phyloP scores from a whole-genome alignment of 2,797 vertebrate species.

The Chiloscyllium punctatum region DNA sequence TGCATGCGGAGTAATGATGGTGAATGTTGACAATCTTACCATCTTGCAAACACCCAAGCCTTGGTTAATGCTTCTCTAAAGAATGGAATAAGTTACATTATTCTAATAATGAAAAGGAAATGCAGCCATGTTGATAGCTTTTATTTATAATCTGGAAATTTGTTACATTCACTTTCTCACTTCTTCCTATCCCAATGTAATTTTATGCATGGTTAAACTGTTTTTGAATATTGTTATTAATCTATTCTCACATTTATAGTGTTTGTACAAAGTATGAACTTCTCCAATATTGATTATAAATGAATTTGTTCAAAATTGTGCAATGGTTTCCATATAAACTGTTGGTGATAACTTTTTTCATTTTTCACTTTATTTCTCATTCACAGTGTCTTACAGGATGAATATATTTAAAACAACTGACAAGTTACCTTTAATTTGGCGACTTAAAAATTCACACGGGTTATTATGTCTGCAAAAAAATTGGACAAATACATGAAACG shows the following conservation, averaged over 20 bases:
- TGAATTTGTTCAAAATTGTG: neutral
- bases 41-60: neutral
- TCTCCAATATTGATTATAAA: neutral
- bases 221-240: neutral
- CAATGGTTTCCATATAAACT: neutral
- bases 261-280: neutral
- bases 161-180: neutral
- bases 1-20: neutral
- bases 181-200: neutral
- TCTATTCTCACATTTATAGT: neutral
- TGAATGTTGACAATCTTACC: neutral
- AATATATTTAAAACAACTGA: neutral
- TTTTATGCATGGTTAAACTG: neutral
- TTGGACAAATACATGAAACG: slow-evolving; percentile 47
- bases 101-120: neutral
- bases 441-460: too few relatives aligned
- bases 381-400: neutral
- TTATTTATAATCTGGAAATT: neutral
- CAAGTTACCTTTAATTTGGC: neutral
- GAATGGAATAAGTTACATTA: neutral
- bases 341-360: neutral
- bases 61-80: neutral
- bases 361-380: neutral
- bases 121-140: neutral
- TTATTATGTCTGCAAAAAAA: slow-evolving; percentile 38